phyloP scores from a whole-genome alignment of 1,140 invertebrate species.

The Oreohelix idahoensis region DNA sequence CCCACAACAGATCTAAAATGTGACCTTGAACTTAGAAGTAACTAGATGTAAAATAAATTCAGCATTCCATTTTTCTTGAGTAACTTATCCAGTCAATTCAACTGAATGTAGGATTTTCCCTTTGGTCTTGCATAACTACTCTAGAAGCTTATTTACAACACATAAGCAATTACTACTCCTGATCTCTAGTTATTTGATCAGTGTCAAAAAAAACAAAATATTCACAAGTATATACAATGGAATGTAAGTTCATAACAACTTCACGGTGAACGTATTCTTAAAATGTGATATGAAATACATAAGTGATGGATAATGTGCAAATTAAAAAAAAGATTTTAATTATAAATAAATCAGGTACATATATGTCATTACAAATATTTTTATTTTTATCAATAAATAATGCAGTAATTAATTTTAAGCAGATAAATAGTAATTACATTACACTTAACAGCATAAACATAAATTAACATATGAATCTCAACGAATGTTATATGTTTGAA shows the following conservation, averaged over 20 bases:
- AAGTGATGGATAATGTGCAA: not conserved
- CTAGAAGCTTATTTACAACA: no score
- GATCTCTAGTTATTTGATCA: no score
- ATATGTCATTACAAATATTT: no score
- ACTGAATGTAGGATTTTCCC: no score
- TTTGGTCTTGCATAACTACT: no score
- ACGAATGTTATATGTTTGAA: not conserved
- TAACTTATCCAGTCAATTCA: no score
- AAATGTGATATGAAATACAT: not conserved
- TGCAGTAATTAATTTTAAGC: not conserved
- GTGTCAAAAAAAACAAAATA: not conserved
- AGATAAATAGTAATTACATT: not conserved
- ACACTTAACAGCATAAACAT: not conserved
- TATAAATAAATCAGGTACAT: not conserved
- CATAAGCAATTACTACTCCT: no score
- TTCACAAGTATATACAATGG: not conserved
- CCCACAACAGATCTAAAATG: no score
- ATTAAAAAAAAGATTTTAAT: not conserved
- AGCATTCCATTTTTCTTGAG: no score
- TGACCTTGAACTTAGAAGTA: no score
- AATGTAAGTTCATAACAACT: not conserved
- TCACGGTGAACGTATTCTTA: not conserved
- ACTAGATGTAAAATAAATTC: no score
- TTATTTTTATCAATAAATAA: not conserved
- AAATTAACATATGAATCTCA: not conserved